phyloP scores from a whole-genome alignment of 2,797 vertebrate genomes.

The Hybognathus amarus region DNA sequence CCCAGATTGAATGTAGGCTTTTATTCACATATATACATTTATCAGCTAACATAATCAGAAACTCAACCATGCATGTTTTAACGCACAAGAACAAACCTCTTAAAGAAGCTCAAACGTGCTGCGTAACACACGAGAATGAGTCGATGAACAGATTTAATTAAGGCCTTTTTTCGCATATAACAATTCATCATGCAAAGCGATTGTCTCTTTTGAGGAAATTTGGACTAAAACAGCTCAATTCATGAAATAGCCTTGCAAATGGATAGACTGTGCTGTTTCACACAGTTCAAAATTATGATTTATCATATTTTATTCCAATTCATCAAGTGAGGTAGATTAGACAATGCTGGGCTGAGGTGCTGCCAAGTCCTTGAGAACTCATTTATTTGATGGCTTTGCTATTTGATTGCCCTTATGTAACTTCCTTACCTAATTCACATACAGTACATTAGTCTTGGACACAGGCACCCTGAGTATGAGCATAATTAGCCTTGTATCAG shows the following conservation, averaged over 20 bases:
- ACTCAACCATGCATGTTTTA: no score
- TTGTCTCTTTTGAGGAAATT: no score
- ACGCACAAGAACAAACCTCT: no score
- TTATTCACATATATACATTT: no score
- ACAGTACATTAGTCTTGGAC: conserved; percentile 69
- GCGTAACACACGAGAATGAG: no score
- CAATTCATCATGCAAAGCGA: no score
- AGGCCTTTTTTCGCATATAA: no score
- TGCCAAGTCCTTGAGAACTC: conserved; percentile 49
- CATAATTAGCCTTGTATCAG: conserved; percentile 71
- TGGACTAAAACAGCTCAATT: no score
- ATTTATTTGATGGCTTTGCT: conserved; percentile 52
- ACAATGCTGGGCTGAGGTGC: conserved; percentile 35
- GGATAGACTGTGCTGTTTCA: neutral
- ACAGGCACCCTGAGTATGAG: conserved; percentile 68
- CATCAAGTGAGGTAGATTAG: conserved; percentile 27
- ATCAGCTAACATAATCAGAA: no score
- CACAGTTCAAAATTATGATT: conserved; percentile 7
- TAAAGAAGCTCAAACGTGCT: no score
- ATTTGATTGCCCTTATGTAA: conserved; percentile 73
- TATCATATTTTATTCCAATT: conserved; percentile 43
- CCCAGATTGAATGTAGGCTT: no score
- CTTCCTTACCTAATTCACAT: conserved; percentile 72
- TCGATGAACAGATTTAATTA: no score
- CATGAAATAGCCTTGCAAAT: neutral